These are phyloP conservation scores for Tipula lateralis DNA, from an alignment of 2,888 invertebrate genomes.

Conservation along the genomic window DNA sequence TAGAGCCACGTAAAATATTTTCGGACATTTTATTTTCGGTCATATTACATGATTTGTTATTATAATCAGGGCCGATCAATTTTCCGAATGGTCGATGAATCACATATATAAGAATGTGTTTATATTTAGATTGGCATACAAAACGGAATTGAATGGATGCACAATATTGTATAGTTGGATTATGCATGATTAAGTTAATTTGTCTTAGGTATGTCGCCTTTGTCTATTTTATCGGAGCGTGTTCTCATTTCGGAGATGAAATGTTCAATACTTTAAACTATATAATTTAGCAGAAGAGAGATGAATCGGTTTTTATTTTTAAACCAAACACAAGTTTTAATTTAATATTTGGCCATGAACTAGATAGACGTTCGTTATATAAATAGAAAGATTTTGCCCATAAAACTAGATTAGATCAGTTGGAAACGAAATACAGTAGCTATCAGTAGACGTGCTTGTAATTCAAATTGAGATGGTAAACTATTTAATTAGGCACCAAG, in stretches of 20 bases:
- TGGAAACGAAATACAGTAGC: too few relatives aligned
- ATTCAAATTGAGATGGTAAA: too few relatives aligned
- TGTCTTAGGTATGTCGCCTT: background rate
- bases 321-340: too few relatives aligned
- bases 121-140: background rate
- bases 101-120: background rate
- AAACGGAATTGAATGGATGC: background rate
- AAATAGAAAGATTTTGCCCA: too few relatives aligned
- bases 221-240: background rate
- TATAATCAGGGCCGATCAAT: background rate
- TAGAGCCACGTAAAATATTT: constrained; percentile 31
- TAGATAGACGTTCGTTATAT: too few relatives aligned
- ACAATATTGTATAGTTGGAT: background rate
- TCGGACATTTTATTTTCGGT: constrained; percentile 9
- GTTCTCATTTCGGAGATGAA: background rate
- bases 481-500: too few relatives aligned
- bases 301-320: too few relatives aligned
- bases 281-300: too few relatives aligned
- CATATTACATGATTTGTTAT: constrained; percentile 6
- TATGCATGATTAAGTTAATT: background rate
- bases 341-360: too few relatives aligned
- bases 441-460: too few relatives aligned
- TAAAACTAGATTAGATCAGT: too few relatives aligned
- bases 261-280: too few relatives aligned
- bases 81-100: background rate